phyloP scores from a whole-genome alignment of 1,140 invertebrate species.

The Sinella curviseta region DNA sequence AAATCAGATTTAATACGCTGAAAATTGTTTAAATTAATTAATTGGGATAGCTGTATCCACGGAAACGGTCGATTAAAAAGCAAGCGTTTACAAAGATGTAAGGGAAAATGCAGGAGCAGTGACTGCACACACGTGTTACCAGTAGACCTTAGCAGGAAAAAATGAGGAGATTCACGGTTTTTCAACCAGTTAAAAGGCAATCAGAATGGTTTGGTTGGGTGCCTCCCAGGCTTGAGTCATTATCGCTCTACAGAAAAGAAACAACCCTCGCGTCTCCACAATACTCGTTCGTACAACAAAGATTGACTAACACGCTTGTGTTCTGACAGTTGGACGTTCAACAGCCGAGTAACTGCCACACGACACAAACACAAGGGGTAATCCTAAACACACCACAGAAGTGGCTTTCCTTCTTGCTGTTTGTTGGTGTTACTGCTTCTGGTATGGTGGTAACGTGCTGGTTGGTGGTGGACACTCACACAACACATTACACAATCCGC shows the following conservation, averaged over 20 bases:
- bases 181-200: conserved; percentile 10
- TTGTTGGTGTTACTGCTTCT: too few species aligned
- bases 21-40: too few species aligned
- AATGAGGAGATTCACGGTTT: conserved; percentile 13
- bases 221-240: conserved; percentile 9
- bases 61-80: too few species aligned
- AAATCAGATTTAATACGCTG: too few species aligned
- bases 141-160: background rate
- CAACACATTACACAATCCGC: too few species aligned
- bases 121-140: background rate
- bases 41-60: too few species aligned
- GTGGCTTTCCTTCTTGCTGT: background rate
- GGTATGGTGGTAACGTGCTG: too few species aligned
- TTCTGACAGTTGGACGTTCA: conserved; percentile 19
- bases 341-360: background rate
- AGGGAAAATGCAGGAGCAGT: too few species aligned
- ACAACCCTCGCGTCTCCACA: background rate
- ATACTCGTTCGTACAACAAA: background rate
- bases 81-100: too few species aligned
- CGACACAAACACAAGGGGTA: conserved; percentile 12
- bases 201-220: background rate
- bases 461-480: too few species aligned
- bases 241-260: background rate
- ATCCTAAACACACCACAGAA: background rate
- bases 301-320: background rate